Base-by-base conservation (phyloP, 2,797 vertebrate genomes). In the Sebastes wilsoni region DNA sequence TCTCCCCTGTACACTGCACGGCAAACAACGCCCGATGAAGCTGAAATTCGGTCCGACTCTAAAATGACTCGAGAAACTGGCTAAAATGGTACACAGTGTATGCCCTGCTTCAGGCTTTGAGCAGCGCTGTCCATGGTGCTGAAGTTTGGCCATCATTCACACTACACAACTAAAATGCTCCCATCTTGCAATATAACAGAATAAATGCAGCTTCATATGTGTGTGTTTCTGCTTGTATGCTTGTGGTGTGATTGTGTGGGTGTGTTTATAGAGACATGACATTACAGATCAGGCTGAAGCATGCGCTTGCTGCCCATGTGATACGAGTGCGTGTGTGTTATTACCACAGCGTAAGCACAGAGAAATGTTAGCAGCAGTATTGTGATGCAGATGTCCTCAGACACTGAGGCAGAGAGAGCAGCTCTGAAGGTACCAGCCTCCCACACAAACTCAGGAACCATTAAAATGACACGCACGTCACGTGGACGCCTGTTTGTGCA, bases 371-470 rank as follows among this genome's bases (percentile, higher is more conserved):
- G 80, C 79, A 80, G 85, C 68, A 60, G 80, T n/a, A 30, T 75
- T 81, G 67, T 87, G 81, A 90, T 90, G 87, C 85, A 91, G 82
- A 89, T 81, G 83, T 85, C 82, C 82, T 80, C 79, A 65, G 85
- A 87, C 82, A 59, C 61, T 13, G 77, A 75, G 69, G 70, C 62
- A 82, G 66, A 75, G 68, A 70, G 54, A 58, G 61, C 75, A 68
- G 77, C 77, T 80, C 64, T 81, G 77, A 85, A 68, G 77, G 66
- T 58, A 81, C 73, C 86, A 75, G 81, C 83, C 84, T 83, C 83
- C 83, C 89, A 87, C 86, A 61, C 82, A 81, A 28, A 83, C 38
- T 23, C 81, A 74, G 59, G 12, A 69, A 66, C 28, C 59, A 79
- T 72, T 72, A 66, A 67, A 61, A 36, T 64, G 65, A 87, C 66